Conservation (phyloP, 2,797 vertebrate genomes). For the Luscinia luscinia region DNA sequence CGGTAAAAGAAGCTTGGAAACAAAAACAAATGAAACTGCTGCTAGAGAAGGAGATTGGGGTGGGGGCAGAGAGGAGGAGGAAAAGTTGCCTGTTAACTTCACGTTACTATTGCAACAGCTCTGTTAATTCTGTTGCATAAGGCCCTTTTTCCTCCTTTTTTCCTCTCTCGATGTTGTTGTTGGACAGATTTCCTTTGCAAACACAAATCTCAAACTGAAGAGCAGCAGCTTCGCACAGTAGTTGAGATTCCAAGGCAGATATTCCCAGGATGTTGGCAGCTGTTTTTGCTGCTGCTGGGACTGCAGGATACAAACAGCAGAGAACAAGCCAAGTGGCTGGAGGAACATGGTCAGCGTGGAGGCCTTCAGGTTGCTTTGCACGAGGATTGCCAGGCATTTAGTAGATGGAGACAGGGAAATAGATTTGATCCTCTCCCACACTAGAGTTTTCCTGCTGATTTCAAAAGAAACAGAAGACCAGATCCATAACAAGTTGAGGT, state of each 20-base stretch:
- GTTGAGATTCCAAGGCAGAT: conserved; percentile 67
- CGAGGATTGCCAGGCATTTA: neutral
- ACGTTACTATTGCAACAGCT: conserved; percentile 36
- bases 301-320: conserved; percentile 2
- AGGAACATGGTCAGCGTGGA: neutral
- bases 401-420: neutral
- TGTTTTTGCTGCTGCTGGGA: conserved; percentile 42
- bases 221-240: conserved; percentile 65
- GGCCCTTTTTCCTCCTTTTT: conserved; percentile 59
- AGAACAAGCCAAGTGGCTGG: neutral
- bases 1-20: conserved; percentile 61
- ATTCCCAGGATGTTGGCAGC: conserved; percentile 67
- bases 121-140: conserved; percentile 62
- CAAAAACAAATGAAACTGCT: conserved; percentile 62
- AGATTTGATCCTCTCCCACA: neutral
- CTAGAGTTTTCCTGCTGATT: neutral
- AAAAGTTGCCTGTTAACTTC: conserved; percentile 46
- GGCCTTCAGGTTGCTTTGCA: neutral
- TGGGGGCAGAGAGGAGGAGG: conserved; percentile 12
- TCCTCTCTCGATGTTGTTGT: conserved; percentile 45
- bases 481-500: neutral
- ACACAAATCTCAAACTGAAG: conserved; percentile 58
- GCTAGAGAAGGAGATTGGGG: conserved; percentile 16
- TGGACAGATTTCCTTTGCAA: conserved; percentile 66
- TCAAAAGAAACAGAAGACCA: conserved; percentile 4